phyloP scores from a whole-genome alignment of 2,113 vertebrate genomes.

The Cranoglanis bouderius region DNA sequence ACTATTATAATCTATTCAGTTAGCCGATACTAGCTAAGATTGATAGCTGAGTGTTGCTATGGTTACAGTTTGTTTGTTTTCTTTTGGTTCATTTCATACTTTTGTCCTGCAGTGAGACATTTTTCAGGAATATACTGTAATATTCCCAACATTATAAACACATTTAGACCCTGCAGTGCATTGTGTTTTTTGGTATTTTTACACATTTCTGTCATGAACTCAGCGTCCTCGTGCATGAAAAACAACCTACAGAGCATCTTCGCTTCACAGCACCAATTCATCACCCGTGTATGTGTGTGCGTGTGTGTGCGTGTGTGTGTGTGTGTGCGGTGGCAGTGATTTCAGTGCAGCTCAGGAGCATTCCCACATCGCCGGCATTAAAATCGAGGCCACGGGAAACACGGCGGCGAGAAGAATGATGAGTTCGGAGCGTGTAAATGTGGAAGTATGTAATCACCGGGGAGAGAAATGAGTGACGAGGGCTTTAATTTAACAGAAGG shows the following conservation, averaged over 20 bases:
- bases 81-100: neutral
- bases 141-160: neutral
- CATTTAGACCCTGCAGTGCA: neutral
- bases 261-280: slow-evolving; percentile 24
- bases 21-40: neutral
- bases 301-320: neutral
- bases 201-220: neutral
- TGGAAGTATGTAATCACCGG: slow-evolving; percentile 55
- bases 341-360: neutral
- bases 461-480: slow-evolving; percentile 59
- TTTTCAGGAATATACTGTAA: neutral
- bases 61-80: neutral
- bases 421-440: slow-evolving; percentile 63
- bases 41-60: neutral
- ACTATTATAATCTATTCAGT: neutral
- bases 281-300: neutral
- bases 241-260: neutral
- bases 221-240: slow-evolving; percentile 17
- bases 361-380: neutral
- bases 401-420: slow-evolving; percentile 41
- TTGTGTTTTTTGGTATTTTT: neutral
- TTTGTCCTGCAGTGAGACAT: neutral
- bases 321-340: neutral
- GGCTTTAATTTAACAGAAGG: slow-evolving; percentile 69
- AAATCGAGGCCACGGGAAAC: slow-evolving; percentile 53